Evolutionary conservation across 92 coral and sea anemone genomes (phyloP).

Genomic region (Zoanthus sansibaricus): DNA sequence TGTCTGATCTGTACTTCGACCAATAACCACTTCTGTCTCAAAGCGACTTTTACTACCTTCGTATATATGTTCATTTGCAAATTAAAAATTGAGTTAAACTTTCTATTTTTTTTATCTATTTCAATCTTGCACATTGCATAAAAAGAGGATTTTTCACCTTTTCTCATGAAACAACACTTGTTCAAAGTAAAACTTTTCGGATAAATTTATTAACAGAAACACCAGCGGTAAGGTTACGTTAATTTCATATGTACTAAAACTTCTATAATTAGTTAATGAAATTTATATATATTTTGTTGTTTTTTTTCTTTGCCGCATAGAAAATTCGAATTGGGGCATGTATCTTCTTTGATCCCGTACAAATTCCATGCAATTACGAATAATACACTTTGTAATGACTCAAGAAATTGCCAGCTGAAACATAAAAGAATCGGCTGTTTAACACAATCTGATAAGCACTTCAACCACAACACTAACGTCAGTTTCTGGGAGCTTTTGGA

Average conservation of each 20-base stretch:
- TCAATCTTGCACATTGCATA: constrained; percentile 13
- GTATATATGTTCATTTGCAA: constrained; percentile 12
- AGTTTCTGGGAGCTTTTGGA: constrained; percentile 25
- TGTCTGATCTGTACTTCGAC: background rate
- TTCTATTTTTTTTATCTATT: constrained; percentile 18
- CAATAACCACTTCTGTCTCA: background rate
- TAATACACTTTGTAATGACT: constrained; percentile 46
- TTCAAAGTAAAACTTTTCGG: background rate
- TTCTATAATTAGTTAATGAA: constrained; percentile 44
- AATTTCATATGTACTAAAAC: constrained; percentile 24
- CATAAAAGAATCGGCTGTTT: constrained; percentile 25
- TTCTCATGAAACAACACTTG: background rate
- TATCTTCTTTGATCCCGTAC: constrained; percentile 41
- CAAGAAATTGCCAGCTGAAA: constrained; percentile 48
- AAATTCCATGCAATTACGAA: constrained; percentile 57
- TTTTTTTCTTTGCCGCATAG: constrained; percentile 35
- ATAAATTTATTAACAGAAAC: background rate
- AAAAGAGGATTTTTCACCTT: background rate
- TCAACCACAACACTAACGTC: constrained; percentile 26
- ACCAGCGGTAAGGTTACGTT: background rate
- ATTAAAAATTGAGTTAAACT: constrained; percentile 28
- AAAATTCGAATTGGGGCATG: constrained; percentile 2
- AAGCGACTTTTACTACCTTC: background rate
- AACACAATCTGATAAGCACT: constrained; percentile 32
- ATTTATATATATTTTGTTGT: constrained; percentile 38